phyloP scores from a whole-genome alignment of 2,113 vertebrate genomes.

The Malurus cyaneus region DNA sequence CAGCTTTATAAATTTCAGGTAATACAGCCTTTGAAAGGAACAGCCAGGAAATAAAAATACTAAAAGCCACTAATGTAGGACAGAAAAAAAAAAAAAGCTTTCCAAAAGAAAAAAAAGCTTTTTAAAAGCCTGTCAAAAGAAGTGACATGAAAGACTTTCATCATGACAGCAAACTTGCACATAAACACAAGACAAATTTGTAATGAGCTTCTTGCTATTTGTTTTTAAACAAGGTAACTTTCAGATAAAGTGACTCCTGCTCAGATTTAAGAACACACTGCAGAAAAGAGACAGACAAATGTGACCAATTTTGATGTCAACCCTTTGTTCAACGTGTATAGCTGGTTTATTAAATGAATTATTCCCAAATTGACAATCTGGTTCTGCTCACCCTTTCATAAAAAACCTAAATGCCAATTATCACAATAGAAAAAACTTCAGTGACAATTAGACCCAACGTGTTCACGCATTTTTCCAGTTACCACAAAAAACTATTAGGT shows the following conservation, averaged over 20 bases:
- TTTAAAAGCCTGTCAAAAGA: neutral
- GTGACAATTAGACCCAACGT: neutral
- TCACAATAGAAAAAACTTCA: neutral
- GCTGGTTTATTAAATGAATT: neutral
- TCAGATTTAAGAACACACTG: neutral
- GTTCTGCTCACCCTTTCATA: neutral
- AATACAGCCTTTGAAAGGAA: neutral
- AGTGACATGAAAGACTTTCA: neutral
- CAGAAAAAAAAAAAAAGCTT: neutral
- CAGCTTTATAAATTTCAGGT: neutral
- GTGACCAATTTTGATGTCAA: neutral
- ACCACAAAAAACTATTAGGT: neutral
- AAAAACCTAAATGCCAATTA: neutral
- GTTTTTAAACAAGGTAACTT: neutral
- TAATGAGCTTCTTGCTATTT: slow-evolving; percentile 6
- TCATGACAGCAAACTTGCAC: neutral
- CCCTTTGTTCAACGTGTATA: neutral
- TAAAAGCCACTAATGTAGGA: neutral
- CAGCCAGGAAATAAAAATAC: neutral
- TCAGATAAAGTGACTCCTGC: neutral
- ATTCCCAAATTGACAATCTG: neutral
- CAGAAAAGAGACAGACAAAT: neutral
- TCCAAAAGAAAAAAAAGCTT: neutral
- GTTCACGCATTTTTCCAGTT: neutral
- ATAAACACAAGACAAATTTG: neutral